Percentiles rank a stretch among this genome's conserved stretches.
These are phyloP conservation scores for Metopia argyrocephala DNA, from an alignment of 2,888 invertebrate species.

Conservation along the genomic window DNA sequence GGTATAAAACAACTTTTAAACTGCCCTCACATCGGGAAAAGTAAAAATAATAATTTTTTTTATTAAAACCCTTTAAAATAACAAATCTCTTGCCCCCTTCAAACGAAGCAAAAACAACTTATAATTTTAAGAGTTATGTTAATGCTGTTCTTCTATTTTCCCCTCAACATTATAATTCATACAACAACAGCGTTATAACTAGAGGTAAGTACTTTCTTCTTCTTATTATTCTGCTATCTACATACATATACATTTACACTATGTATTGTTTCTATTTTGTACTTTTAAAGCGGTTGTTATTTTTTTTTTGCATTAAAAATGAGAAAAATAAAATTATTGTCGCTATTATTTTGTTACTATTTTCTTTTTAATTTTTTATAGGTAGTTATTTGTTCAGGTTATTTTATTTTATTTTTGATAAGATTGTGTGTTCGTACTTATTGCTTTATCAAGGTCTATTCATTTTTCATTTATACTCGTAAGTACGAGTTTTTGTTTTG, in stretches of 20 bases:
- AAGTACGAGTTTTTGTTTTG: not conserved
- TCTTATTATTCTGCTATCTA: not conserved
- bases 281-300: not conserved
- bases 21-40: too few relatives aligned
- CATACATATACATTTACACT: not conserved
- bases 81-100: too few relatives aligned
- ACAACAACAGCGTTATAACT: not conserved
- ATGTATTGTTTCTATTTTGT: not conserved
- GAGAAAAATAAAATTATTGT: too few relatives aligned
- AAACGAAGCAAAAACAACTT: not conserved
- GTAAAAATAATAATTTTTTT: too few relatives aligned
- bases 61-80: too few relatives aligned
- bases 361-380: not conserved
- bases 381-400: not conserved
- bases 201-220: not conserved
- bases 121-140: not conserved
- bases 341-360: not conserved
- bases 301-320: too few relatives aligned
- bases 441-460: constrained; percentile 49
- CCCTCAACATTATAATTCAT: not conserved
- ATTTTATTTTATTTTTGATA: constrained; percentile 33
- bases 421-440: constrained; percentile 36
- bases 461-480: constrained; percentile 16
- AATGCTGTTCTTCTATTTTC: not conserved
- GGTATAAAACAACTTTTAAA: too few relatives aligned